Evolutionary conservation across 1,140 invertebrate genomes (phyloP), one percentile per base, ranked within the genome.

Genomic region (Drosophila willistoni): DNA sequence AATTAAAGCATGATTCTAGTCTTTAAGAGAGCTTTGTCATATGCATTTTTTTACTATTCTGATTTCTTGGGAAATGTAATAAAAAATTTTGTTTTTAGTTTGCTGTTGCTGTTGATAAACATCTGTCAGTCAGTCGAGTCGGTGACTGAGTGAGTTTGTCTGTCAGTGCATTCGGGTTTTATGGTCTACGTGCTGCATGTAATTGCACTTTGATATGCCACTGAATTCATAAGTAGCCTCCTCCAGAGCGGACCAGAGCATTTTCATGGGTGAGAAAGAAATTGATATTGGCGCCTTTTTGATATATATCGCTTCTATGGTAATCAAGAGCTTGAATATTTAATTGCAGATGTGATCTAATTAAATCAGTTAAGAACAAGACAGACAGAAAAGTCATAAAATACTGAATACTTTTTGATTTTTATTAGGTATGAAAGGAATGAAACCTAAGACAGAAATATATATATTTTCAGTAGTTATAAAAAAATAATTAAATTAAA

Each of bases 1-100:
- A 51, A 51, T 51, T 51, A 51, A 51, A 51, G 44, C 44, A 51
- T 36, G 56, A 59, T 59, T 59, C 33, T 22, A 39, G 56, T 59
- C 25, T 44, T 42, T 41, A 60, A 29, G 54, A 51, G 51, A 55
- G 51, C 47, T 57, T 61, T 59, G 62, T 71, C 68, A 66, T 66
- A 68, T 76, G 82, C 83, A 87, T 66, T 82, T 87, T 86, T 76
- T 79, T 87, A 79, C 71, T 87, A 75, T 22, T 51, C 17, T 79
- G 83, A 76, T 82, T 77, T 85, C 82, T 79, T 77, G 77, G 69
- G 83, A 85, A 85, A 87, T 61, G 82, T 72, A 60, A 82, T 85
- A 87, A 85, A 87, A 77, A 70, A 19, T 51, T 51, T 51, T 2
- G 10, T 59, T 39, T 13, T 6, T 5, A 59, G 56, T 39, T 59